A percentile compares a stretch with the other conserved stretches of the same genome.
Evolutionary conservation across 1,140 invertebrate species (phyloP).

Genomic region (Oedothorax gibbosus): DNA sequence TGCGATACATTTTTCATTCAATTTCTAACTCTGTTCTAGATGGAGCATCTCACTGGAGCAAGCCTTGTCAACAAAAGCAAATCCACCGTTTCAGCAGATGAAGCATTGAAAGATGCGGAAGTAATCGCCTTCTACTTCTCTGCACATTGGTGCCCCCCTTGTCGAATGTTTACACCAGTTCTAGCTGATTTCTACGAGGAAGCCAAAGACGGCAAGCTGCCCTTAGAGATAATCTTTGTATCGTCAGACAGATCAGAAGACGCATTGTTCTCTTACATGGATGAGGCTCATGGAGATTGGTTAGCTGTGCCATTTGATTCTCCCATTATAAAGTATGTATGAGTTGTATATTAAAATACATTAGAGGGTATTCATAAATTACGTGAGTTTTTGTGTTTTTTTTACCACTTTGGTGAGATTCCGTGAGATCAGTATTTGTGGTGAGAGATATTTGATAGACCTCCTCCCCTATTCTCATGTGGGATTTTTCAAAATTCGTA

Average conservation of each 20-base stretch:
- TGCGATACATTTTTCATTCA: neutral
- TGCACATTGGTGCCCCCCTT: slow-evolving; percentile 73
- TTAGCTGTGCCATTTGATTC: slow-evolving; percentile 65
- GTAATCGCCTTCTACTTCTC: slow-evolving; percentile 71
- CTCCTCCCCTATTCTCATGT: no score
- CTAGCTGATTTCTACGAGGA: slow-evolving; percentile 66
- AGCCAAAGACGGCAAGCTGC: slow-evolving; percentile 61
- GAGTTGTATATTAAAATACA: neutral
- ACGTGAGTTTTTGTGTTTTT: no score
- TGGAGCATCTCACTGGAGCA: slow-evolving; percentile 36
- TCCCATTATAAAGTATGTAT: slow-evolving; percentile 63
- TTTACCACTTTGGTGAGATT: no score
- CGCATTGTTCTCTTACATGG: slow-evolving; percentile 67
- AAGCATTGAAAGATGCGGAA: slow-evolving; percentile 63
- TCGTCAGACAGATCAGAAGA: slow-evolving; percentile 66
- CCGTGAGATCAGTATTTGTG: no score
- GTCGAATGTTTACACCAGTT: slow-evolving; percentile 71
- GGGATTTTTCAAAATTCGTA: no score
- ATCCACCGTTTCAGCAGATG: slow-evolving; percentile 15
- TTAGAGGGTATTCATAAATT: no score
- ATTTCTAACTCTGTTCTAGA: slow-evolving; percentile 24
- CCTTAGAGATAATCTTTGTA: slow-evolving; percentile 68
- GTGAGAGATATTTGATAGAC: no score
- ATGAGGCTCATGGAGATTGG: slow-evolving; percentile 68
- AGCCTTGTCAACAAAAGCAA: slow-evolving; percentile 52